Base-by-base conservation (phyloP, 2,113 vertebrate genomes). In the Xyliphius kryptos region DNA sequence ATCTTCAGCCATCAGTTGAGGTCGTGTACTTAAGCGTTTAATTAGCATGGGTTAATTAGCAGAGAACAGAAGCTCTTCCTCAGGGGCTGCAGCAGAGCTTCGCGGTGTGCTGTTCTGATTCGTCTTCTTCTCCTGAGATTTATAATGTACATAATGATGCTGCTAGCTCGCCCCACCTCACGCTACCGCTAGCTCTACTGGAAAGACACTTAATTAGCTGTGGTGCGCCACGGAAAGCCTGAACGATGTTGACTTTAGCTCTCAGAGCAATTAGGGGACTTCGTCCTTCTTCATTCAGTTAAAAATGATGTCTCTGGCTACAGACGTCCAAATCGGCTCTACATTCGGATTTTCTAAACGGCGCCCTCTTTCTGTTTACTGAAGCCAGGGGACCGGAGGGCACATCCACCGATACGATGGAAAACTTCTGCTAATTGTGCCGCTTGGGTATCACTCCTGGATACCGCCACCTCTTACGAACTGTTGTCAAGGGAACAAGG, bases 371-470 rank as follows among this genome's bases (percentile, higher is more conserved):
- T 81, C 76, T 80, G 81, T 82, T 80, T 76, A 76, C 76, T 76
- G 70, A 59, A 54, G n/a, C n/a, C n/a, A n/a, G n/a, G n/a, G n/a
- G n/a, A n/a, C 64, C 77, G 71, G 21, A 72, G 71, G 68, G 70
- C 69, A 68, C 69, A 77, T 78, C 72, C 69, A 80, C 79, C 82
- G 57, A 82, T 76, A 77, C 75, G 59, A 85, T 79, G 80, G 81
- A 85, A 83, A 85, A 79, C 74, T 70, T 77, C 44, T 38, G 66
- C 74, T 89, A 87, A 87, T 86, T 87, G 83, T 69, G 74, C 77
- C 76, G 3, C 78, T 74, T 72, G 80, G 80, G 82, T 74, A 70
- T 75, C 67, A 70, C 74, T 81, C 77, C 76, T 73, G 9, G 40
- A 41, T 41, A 53, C 62, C 68, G 66, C 5, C 73, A 73, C 75